Conservation (phyloP, 2,113 vertebrate genomes). For the Pogona vitticeps region DNA sequence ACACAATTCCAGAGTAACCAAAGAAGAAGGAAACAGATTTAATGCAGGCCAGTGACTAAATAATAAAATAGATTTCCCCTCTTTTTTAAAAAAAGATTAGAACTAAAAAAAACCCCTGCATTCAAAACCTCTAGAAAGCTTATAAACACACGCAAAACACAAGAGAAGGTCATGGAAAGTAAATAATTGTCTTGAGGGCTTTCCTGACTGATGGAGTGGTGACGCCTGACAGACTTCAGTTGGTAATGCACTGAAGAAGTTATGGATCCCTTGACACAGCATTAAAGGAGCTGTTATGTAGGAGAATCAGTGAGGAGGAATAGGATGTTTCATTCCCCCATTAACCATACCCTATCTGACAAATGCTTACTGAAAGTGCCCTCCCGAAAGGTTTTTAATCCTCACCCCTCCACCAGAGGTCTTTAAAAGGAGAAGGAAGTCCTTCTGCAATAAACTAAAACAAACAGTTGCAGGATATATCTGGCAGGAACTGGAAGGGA, state of each 20-base stretch:
- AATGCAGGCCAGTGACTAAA: background rate
- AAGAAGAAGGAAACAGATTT: too few relatives aligned
- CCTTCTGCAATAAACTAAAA: background rate
- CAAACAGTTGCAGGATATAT: background rate
- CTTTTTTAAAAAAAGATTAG: background rate
- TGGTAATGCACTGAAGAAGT: background rate
- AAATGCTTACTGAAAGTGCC: background rate
- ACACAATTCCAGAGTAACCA: background rate
- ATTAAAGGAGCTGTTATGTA: background rate
- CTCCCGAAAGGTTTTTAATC: too few relatives aligned
- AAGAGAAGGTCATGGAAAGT: background rate
- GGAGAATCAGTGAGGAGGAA: background rate
- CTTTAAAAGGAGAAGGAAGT: background rate
- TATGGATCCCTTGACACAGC: background rate
- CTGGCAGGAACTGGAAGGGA: too few relatives aligned
- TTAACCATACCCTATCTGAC: background rate
- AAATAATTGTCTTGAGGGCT: background rate
- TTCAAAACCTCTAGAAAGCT: background rate
- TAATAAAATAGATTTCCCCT: background rate
- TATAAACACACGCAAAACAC: background rate
- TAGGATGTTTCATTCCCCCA: background rate
- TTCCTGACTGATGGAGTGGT: background rate
- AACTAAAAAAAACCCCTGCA: background rate
- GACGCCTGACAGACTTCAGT: background rate
- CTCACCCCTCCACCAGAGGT: too few relatives aligned